Evolutionary conservation across 1,140 invertebrate genomes (phyloP), one percentile per base, ranked within the genome.

Genomic region (Aphelenchoides avenae): DNA sequence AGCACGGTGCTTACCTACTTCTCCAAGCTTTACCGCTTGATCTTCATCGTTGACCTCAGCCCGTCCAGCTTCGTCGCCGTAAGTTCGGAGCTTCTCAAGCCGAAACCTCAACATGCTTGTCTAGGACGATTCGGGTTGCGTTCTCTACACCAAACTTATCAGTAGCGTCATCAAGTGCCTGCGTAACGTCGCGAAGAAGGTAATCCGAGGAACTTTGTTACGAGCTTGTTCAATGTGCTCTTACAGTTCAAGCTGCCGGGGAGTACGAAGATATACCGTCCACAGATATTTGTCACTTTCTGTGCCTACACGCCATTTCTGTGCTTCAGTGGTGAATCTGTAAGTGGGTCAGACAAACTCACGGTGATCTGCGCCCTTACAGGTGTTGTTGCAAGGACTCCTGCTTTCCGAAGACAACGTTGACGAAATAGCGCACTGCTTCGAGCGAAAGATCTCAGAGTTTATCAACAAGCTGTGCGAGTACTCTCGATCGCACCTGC

Each of bases 291-390:
- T 78, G 80, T 87, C 15, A 87, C 87, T 65, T 84, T 89, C 61
- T 85, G 89, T 77, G 86, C 85, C 11, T 86, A 88, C 77, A 87
- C 86, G 22, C 86, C 87, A 50, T 87, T 87, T 78, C 84, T 87
- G 62, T 83, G 82, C 41, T 85, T 70, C 47, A 49, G 60, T 81
- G 62, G 83, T 83, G 30, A 83, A 83, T 30, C 85, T 87, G 76
- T 85, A 87, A 82, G 83, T 37, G 40, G 34, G 47, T 54, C 55
- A 50, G 30, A 62, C 34, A 27, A 51, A 48, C 39, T 47, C n/a
- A n/a, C n/a, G n/a, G n/a, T n/a, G n/a, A n/a, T n/a, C n/a, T n/a
- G n/a, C n/a, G n/a, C n/a, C n/a, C 61, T 44, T 54, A 9, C 56
- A 84, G 82, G 85, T 87, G 24, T 76, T 88, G 60, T 81, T 87